Conservation (phyloP, 2,113 vertebrate species). For the Willisornis vidua region DNA sequence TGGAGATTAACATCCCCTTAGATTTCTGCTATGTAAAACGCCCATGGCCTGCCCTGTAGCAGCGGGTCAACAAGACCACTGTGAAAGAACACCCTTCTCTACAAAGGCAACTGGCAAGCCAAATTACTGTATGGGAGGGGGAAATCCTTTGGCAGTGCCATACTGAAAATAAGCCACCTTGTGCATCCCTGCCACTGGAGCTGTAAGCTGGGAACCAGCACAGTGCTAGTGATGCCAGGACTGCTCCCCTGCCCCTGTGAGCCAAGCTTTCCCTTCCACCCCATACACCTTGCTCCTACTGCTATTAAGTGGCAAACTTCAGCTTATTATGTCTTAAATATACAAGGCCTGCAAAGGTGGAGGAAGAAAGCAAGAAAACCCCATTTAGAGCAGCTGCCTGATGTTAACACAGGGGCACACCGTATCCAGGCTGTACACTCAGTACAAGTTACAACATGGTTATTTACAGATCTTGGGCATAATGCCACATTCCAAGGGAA, state of each 20-base stretch:
- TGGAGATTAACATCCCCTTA: neutral
- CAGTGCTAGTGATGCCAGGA: neutral
- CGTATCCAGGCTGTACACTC: neutral
- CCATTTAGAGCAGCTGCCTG: neutral
- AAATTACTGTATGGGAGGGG: neutral
- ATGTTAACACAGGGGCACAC: neutral
- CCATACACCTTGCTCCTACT: neutral
- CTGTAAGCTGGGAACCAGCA: neutral
- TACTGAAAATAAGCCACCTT: neutral
- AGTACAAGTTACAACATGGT: fast-evolving
- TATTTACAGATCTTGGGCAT: neutral
- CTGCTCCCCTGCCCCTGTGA: neutral
- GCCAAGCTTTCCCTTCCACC: neutral
- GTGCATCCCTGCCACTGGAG: neutral
- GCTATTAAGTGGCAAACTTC: neutral
- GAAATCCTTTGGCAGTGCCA: neutral
- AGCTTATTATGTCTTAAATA: neutral
- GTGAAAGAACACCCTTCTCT: neutral
- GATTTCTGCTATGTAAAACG: neutral
- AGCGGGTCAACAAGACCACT: neutral
- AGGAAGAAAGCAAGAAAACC: neutral
- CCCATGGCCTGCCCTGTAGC: neutral
- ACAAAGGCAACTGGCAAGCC: neutral
- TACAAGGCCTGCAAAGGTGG: neutral
- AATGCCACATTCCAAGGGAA: neutral